Evolutionary conservation across 2,888 invertebrate species (phyloP), one percentile per base, ranked within the genome.

Genomic region (Agonopterix heracliana): DNA sequence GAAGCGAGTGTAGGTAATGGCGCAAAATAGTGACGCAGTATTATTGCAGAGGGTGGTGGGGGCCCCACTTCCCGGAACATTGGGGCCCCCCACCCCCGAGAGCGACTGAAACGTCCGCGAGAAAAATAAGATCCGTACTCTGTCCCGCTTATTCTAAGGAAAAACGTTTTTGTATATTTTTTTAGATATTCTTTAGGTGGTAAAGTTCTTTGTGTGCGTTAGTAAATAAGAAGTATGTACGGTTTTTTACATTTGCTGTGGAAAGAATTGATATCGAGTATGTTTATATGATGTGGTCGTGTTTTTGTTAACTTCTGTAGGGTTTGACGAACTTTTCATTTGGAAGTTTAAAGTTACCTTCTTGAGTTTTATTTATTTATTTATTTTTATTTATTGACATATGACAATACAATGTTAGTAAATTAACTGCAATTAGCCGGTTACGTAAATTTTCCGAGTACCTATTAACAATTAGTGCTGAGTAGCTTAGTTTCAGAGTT

Each of bases 11-110:
- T 88, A 87, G 87, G 88, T 88, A 88, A 88, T 89, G 89, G 89
- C 87, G 89, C 88, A 89, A 89, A 89, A 89, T 89, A 89, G 89
- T 89, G 89, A 89, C 88, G 89, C 89, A 89, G 89, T 89, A 89
- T 89, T 89, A 89, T 89, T 88, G 87, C 89, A 87, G 80, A 78
- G 81, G 82, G 85, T 67, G 76, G 75, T 66, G 76, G 74, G 67
- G 54, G 60, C 71, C 66, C 77, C 72, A 66, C 67, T 62, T 54
- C 68, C 61, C 57, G 47, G 56, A 54, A 46, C 64, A 9, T 17
- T 36, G 48, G 45, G 45, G 17, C 14, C 68, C 64, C 63, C 63
- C 51, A 62, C 71, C 64, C 71, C 78, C 74, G 67, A 70, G 81
- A 81, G 87, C 78, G 87, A 84, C 81, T 83, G 87, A 90, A 90